A percentile compares a stretch with the other conserved stretches of the same genome.
These are phyloP conservation scores for Parnassius glacialis DNA, from an alignment of 2,888 invertebrate species.

Conservation along the genomic window DNA sequence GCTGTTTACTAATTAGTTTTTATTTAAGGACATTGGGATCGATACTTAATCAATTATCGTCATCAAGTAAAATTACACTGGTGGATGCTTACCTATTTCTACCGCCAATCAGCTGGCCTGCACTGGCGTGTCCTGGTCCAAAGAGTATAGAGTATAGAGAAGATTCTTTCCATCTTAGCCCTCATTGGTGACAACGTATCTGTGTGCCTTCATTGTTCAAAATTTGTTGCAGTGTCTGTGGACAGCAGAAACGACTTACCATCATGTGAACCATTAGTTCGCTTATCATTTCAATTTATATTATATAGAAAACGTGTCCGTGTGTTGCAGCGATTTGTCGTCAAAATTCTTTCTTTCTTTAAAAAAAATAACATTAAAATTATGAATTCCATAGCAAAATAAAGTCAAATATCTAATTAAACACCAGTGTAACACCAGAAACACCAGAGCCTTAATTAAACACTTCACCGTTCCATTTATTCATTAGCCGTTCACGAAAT, in stretches of 20 bases:
- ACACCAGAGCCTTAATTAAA: background rate
- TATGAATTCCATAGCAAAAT: background rate
- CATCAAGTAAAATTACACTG: too few species aligned
- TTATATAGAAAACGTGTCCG: background rate
- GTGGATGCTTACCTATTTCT: too few species aligned
- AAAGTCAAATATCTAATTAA: background rate
- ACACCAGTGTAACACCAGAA: background rate
- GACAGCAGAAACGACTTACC: too few species aligned
- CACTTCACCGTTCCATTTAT: constrained; percentile 4
- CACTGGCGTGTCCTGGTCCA: too few species aligned
- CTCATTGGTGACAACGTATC: too few species aligned
- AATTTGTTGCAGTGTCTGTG: background rate
- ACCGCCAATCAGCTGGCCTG: too few species aligned
- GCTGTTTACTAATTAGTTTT: too few species aligned
- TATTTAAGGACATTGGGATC: too few species aligned
- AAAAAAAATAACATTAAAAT: background rate
- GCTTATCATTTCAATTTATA: background rate
- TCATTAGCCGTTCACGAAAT: constrained; percentile 13
- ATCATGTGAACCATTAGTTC: too few species aligned
- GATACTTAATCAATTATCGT: too few species aligned
- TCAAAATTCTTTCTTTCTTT: background rate
- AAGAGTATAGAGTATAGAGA: too few species aligned
- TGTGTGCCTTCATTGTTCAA: background rate
- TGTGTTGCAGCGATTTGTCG: background rate
- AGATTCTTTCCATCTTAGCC: too few species aligned